Conservation (phyloP, 2,888 invertebrate genomes). For the Chaetoderma sp. region DNA sequence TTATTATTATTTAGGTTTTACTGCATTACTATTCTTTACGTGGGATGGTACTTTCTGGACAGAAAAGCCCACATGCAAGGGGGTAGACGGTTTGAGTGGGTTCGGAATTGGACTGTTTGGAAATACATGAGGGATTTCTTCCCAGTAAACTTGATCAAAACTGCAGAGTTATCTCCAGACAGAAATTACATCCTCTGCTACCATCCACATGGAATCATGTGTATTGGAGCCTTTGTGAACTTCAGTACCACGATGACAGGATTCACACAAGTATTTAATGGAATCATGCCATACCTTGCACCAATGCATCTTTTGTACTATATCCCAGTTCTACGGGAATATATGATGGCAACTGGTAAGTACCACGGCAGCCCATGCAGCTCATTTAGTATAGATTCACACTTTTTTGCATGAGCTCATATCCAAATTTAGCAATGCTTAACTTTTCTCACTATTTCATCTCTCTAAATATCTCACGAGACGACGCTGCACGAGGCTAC, state of each 20-base stretch:
- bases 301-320: constrained; percentile 82
- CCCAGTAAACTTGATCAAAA: constrained; percentile 85
- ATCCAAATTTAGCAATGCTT: no score
- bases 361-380: no score
- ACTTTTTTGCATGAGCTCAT: no score
- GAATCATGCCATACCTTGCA: constrained; percentile 71
- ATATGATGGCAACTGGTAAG: constrained; percentile 75
- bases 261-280: constrained; percentile 71
- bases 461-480: no score
- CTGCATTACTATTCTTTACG: constrained; percentile 63
- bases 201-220: constrained; percentile 92
- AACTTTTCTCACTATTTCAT: no score
- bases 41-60: constrained; percentile 72
- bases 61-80: constrained; percentile 74
- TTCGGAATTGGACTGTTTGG: constrained; percentile 80
- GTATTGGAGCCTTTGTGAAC: constrained; percentile 82
- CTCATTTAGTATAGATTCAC: no score
- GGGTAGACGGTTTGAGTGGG: constrained; percentile 73
- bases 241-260: constrained; percentile 79
- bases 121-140: constrained; percentile 81
- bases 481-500: no score
- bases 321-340: constrained; percentile 80
- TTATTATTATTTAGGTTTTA: no score
- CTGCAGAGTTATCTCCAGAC: constrained; percentile 82
- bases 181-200: constrained; percentile 85